Evolutionary conservation across 2,888 invertebrate genomes (phyloP).

Genomic region (Leistus spinibarbis): DNA sequence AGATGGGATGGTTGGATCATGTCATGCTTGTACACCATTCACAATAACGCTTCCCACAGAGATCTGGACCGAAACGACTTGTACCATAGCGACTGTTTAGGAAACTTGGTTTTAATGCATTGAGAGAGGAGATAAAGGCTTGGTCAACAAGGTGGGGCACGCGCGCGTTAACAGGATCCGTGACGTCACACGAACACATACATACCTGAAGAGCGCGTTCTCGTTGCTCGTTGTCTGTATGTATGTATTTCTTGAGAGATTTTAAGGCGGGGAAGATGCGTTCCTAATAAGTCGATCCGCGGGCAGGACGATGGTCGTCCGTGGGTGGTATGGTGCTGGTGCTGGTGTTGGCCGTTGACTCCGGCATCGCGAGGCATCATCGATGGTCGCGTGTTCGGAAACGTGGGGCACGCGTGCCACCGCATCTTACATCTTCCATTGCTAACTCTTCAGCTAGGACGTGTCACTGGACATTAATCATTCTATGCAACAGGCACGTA

Average conservation of each 20-base stretch:
- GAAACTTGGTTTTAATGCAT: slow-evolving; percentile 53
- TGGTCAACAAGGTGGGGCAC: slow-evolving; percentile 56
- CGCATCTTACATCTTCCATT: background rate
- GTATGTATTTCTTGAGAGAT: slow-evolving; percentile 12
- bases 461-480: slow-evolving; percentile 21
- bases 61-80: slow-evolving; percentile 49
- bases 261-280: slow-evolving; percentile 32
- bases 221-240: background rate
- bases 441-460: background rate
- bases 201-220: background rate
- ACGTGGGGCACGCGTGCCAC: slow-evolving; percentile 14
- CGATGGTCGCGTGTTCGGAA: background rate
- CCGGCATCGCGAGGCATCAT: background rate
- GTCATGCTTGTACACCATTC: slow-evolving; percentile 46
- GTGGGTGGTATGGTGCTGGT: background rate
- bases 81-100: slow-evolving; percentile 53
- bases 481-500: background rate
- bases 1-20: slow-evolving; percentile 13
- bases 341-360: background rate
- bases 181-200: slow-evolving; percentile 46
- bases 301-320: background rate
- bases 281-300: slow-evolving; percentile 47
- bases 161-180: slow-evolving; percentile 53
- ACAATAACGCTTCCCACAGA: slow-evolving; percentile 50
- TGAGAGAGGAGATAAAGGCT: slow-evolving; percentile 51